These are phyloP conservation scores for Camponotus pennsylvanicus DNA, from an alignment of 1,140 invertebrate genomes.

Conservation along the genomic window DNA sequence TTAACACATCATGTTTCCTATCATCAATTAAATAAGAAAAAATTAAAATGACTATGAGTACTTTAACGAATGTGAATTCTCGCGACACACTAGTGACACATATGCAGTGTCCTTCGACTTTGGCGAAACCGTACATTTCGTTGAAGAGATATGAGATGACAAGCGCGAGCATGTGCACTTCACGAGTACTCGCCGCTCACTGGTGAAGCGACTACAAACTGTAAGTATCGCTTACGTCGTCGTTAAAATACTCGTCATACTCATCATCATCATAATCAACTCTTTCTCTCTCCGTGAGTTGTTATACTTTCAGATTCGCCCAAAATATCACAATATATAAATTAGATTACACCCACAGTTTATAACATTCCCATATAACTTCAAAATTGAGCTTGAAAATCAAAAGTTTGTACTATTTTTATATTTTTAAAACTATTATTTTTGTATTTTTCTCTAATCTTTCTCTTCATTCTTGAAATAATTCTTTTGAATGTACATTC, in stretches of 20 bases:
- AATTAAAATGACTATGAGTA: background rate
- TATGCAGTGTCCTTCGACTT: background rate
- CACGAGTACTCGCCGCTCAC: conserved; percentile 68
- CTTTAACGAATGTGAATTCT: background rate
- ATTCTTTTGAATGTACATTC: background rate
- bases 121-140: background rate
- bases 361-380: background rate
- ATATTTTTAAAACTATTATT: background rate
- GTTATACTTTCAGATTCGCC: background rate
- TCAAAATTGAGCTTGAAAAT: conserved; percentile 15
- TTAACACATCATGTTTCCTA: background rate
- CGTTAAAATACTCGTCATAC: conserved; percentile 39
- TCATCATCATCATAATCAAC: conserved; percentile 32
- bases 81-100: background rate
- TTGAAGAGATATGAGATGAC: background rate
- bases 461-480: conserved; percentile 10
- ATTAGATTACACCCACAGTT: background rate
- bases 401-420: background rate
- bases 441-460: background rate
- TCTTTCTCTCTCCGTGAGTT: conserved; percentile 22
- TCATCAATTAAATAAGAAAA: background rate
- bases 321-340: background rate
- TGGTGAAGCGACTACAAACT: conserved; percentile 52
- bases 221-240: conserved; percentile 54
- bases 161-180: conserved; percentile 67